Base-by-base conservation (phyloP, 2,888 invertebrate genomes). In the Sphecodes monilicornis region DNA sequence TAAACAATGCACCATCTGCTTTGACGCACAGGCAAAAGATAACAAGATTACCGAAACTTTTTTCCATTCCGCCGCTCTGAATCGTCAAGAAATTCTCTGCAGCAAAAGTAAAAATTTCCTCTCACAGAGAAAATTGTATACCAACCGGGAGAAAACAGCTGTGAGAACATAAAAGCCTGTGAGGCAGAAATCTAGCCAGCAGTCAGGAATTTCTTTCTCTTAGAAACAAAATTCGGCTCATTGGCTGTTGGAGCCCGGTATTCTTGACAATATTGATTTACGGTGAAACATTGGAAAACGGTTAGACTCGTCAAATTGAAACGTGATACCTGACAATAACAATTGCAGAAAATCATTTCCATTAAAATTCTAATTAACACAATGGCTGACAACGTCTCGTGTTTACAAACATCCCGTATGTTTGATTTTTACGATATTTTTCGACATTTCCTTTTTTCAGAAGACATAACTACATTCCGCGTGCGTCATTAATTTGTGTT, bases 71-170 rank as follows among this genome's bases (percentile, higher is more conserved):
- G 32, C 10, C 36, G 36, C 1, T 68, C 11, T n/a, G 16, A 68
- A 66, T 66, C 22, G 66, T 36, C 32, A 66, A 66, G 66, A 36
- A 66, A 66, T 66, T 36, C 66, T 32, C 10, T 22, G 66, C 36
- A 32, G 66, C 32, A 36, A 66, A 36, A 66, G 22, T 66, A 36
- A 66, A 36, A 32, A 66, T 66, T 66, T 16, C 22, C 36, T 22
- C 66, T 22, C 32, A 4, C 11, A 36, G 66, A 66, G 36, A 10
- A 36, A 66, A 36, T 29, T 29, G 29, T 60, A 60, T 22, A 66
- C 22, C 36, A 22, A 66, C 66, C 36, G 66, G 36, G 36, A 36
- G 66, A 66, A 66, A 22, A 36, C 66, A 36, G 36, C 36, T 22
- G 66, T 36, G 32, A 32, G 10, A 22, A 22, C 60, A 66, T 66